A percentile compares a stretch with the other conserved stretches of the same genome.
Evolutionary conservation across 92 coral and sea anemone species (phyloP).

Genomic region (Plumapathes pennacea): DNA sequence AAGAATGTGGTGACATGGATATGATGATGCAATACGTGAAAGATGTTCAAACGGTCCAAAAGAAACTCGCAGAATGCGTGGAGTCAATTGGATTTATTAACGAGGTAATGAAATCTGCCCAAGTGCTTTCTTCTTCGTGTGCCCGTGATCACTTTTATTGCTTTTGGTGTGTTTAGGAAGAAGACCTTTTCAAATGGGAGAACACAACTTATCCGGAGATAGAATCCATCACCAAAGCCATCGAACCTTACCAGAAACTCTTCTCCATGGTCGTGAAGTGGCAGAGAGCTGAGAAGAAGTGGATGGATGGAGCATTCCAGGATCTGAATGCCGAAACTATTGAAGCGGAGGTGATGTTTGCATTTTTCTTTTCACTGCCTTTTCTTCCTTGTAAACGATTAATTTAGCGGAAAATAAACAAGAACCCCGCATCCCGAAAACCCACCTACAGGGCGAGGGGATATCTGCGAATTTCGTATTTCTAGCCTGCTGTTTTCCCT

Average conservation of each 20-base stretch:
- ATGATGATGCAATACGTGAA: slow-evolving; percentile 97
- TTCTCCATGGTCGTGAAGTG: slow-evolving; percentile 90
- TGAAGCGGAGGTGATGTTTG: slow-evolving; percentile 86
- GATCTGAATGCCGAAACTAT: slow-evolving; percentile 90
- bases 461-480: too few species aligned
- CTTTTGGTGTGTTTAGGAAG: slow-evolving; percentile 59
- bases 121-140: background rate
- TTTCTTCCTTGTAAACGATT: too few species aligned
- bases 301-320: slow-evolving; percentile 99
- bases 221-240: slow-evolving; percentile 79
- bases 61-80: slow-evolving; percentile 81
- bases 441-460: background rate
- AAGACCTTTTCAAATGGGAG: slow-evolving; percentile 97
- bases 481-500: too few species aligned
- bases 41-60: slow-evolving; percentile 92
- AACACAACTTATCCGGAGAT: slow-evolving; percentile 93
- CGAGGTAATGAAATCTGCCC: slow-evolving; percentile 51
- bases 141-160: background rate
- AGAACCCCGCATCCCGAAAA: too few species aligned
- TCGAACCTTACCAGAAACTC: slow-evolving; percentile 96
- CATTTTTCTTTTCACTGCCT: background rate
- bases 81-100: slow-evolving; percentile 91
- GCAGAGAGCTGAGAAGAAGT: slow-evolving; percentile 98
- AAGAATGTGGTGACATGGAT: slow-evolving; percentile 94
- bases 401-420: too few species aligned